A percentile compares a stretch with the other conserved stretches of the same genome.
These are phyloP conservation scores for Piezodorus guildinii DNA, from an alignment of 1,140 invertebrate species.

Conservation along the genomic window DNA sequence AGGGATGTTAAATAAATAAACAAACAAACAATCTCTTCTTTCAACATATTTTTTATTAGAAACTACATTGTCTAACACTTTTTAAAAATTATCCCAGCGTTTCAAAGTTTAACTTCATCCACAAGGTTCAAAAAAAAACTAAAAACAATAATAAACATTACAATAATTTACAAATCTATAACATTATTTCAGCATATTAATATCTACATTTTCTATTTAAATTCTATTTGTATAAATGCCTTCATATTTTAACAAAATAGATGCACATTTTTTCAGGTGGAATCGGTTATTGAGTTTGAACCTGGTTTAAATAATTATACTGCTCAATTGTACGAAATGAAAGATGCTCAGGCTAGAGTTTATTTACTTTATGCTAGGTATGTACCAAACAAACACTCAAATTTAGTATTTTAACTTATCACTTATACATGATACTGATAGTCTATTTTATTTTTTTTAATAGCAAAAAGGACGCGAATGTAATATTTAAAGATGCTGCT, in stretches of 20 bases:
- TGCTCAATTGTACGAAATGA: slow-evolving; percentile 66
- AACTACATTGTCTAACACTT: too few relatives aligned
- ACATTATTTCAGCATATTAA: too few relatives aligned
- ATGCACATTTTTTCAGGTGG: slow-evolving; percentile 44
- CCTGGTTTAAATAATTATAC: slow-evolving; percentile 69
- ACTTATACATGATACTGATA: too few relatives aligned
- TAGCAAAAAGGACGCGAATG: slow-evolving; percentile 77
- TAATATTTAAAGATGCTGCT: slow-evolving; percentile 80
- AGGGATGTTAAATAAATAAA: too few relatives aligned
- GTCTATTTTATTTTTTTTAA: slow-evolving; percentile 22
- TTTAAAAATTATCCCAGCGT: too few relatives aligned
- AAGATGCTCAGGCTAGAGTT: slow-evolving; percentile 74
- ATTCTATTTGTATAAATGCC: neutral
- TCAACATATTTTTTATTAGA: too few relatives aligned
- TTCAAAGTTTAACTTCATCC: too few relatives aligned
- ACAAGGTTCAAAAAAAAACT: too few relatives aligned
- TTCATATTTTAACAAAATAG: neutral
- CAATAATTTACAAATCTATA: too few relatives aligned
- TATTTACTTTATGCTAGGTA: slow-evolving; percentile 89
- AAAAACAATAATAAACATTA: too few relatives aligned
- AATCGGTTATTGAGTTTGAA: slow-evolving; percentile 82
- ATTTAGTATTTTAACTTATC: too few relatives aligned
- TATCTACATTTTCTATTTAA: neutral
- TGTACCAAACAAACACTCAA: slow-evolving; percentile 39
- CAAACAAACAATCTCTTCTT: too few relatives aligned